Percentiles rank a stretch among this genome's conserved stretches.
Evolutionary conservation across 2,797 vertebrate species (phyloP).

Genomic region (Hoplostethus mediterraneus): DNA sequence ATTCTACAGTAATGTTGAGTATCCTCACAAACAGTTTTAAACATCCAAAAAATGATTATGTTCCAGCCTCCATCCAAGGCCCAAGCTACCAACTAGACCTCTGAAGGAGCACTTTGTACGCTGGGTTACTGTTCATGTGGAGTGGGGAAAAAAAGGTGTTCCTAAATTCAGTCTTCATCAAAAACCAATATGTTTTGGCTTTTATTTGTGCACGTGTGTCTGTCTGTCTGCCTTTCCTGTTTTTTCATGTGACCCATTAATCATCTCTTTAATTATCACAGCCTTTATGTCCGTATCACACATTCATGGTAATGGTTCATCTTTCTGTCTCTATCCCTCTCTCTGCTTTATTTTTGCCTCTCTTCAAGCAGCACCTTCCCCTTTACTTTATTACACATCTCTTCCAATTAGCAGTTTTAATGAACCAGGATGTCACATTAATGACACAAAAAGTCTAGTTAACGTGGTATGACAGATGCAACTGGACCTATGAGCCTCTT

Average conservation of each 20-base stretch:
- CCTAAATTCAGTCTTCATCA: background rate
- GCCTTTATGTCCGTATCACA: background rate
- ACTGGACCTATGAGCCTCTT: slow-evolving; percentile 1
- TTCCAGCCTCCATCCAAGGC: too few species aligned
- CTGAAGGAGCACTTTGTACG: too few species aligned
- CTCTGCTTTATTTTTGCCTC: background rate
- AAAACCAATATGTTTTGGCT: too few species aligned
- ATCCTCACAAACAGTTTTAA: too few species aligned
- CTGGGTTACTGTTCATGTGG: too few species aligned
- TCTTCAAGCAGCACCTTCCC: background rate
- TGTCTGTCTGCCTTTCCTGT: background rate
- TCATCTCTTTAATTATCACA: background rate
- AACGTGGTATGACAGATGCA: slow-evolving; percentile 22
- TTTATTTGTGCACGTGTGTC: background rate
- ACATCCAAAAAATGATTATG: too few species aligned
- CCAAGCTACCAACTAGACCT: too few species aligned
- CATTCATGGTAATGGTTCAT: background rate
- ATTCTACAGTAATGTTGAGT: too few species aligned
- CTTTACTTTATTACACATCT: slow-evolving; percentile 37
- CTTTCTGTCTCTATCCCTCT: background rate
- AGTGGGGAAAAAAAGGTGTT: background rate
- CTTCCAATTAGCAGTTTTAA: slow-evolving; percentile 43
- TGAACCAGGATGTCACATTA: slow-evolving; percentile 36
- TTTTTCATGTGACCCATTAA: background rate
- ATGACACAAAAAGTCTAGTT: slow-evolving; percentile 35